phyloP scores from a whole-genome alignment of 2,797 vertebrate species.

The Coilia nasus region DNA sequence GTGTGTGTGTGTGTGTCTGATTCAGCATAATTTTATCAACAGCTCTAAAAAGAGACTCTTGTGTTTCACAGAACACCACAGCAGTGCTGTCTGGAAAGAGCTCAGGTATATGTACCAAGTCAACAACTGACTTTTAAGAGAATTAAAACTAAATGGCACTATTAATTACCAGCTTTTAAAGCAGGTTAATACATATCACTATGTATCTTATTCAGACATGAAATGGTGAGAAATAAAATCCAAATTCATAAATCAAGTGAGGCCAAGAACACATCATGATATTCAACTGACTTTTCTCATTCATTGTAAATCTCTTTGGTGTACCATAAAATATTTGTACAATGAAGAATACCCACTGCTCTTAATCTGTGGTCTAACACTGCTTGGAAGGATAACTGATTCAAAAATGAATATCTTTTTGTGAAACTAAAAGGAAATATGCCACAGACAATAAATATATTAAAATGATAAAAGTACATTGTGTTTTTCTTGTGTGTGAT shows the following conservation, averaged over 20 bases:
- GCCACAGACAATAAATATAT: not conserved
- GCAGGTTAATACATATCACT: conserved; percentile 31
- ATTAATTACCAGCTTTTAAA: conserved; percentile 43
- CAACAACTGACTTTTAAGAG: conserved; percentile 54
- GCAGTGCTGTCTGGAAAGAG: not conserved
- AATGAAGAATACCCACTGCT: not conserved
- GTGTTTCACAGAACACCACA: not conserved
- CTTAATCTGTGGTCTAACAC: conserved; percentile 6
- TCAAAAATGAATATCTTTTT: conserved; percentile 32
- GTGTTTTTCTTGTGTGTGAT: too few species aligned
- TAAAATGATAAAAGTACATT: too few species aligned
- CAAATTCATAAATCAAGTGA: not conserved
- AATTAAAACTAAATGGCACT: conserved; percentile 40
- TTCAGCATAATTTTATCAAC: not conserved
- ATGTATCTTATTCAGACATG: conserved; percentile 25
- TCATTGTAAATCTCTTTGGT: not conserved
- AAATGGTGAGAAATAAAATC: not conserved
- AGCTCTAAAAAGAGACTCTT: not conserved
- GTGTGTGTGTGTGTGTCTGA: conserved; percentile 12
- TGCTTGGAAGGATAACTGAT: conserved; percentile 23
- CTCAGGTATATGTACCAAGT: conserved; percentile 32
- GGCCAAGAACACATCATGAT: not conserved
- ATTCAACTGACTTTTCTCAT: not conserved
- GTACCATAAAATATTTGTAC: not conserved
- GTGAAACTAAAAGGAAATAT: conserved; percentile 22